Evolutionary conservation across 2,888 invertebrate genomes (phyloP), one percentile per base, ranked within the genome.

Genomic region (Erebia palarica): DNA sequence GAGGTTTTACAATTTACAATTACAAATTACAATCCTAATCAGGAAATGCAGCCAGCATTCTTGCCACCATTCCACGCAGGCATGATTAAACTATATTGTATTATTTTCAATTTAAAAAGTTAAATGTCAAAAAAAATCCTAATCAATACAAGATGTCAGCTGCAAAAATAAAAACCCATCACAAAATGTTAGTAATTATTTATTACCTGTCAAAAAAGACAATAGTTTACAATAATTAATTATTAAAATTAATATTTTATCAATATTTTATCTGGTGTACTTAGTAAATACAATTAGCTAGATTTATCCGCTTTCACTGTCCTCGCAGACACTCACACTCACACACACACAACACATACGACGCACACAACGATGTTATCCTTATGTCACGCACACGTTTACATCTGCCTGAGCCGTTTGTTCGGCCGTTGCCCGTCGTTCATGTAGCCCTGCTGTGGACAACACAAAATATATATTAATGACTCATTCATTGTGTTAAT

Each of bases 221-320:
- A 89, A 84, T 85, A 89, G 86, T 90, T 93, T 91, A 92, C 83
- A 89, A 87, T 89, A 84, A 89, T 55, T 89, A 84, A 89, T 55
- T 10, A 21, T 85, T 85, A 59, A 49, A 21, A 63, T 63, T 49
- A 63, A 49, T 47, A 49, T 63, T 49, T 47, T 13, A 27, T 59
- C 36, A 10, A 82, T 82, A 86, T 84, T 55, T 21, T 3, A 58
- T 57, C 86, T 80, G 84, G 85, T 91, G 92, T 91, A 91, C 93
- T 93, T 92, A 92, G 92, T 92, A 92, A 92, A 92, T 93, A 93
- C 86, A 93, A 93, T 92, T 93, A 87, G 84, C 91, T 92, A 92
- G 86, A 90, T 92, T 91, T 88, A 86, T 84, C 77, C 82, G 82
- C 84, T 85, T 85, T 87, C 88, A 87, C 85, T 87, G 84, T 83